Evolutionary conservation across 2,888 invertebrate species (phyloP).

Genomic region (Aspidiotus destructor): DNA sequence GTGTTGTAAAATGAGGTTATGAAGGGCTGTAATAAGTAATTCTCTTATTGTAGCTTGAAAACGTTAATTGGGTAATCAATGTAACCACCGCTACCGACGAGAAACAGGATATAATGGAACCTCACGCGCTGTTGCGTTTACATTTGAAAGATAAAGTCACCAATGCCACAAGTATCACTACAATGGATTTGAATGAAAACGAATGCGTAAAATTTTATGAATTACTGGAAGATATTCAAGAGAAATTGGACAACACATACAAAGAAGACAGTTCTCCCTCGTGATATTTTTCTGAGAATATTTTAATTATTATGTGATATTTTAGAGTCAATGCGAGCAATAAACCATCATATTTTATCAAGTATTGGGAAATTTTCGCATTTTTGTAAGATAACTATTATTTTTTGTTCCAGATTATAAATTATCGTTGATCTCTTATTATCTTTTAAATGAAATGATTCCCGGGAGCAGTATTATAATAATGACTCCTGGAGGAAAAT

Average conservation of each 20-base stretch:
- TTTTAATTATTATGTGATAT: too few species aligned
- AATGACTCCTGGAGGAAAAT: too few species aligned
- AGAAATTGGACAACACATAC: neutral
- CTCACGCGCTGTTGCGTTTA: neutral
- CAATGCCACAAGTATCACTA: neutral
- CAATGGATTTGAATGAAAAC: neutral
- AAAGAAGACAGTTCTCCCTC: neutral
- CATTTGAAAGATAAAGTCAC: neutral
- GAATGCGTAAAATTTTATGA: conserved; percentile 1
- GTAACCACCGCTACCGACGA: neutral
- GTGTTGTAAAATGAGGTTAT: neutral
- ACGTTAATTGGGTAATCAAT: neutral
- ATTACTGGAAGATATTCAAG: conserved; percentile 4
- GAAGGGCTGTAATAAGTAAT: neutral
- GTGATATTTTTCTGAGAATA: too few species aligned
- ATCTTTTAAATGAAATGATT: too few species aligned
- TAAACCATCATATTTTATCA: too few species aligned
- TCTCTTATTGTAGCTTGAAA: neutral
- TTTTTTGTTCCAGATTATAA: too few species aligned
- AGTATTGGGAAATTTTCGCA: too few species aligned
- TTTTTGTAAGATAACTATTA: too few species aligned
- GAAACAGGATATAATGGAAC: neutral
- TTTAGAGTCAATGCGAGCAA: too few species aligned
- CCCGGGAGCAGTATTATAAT: too few species aligned
- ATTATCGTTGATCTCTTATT: too few species aligned